A percentile compares a stretch with the other conserved stretches of the same genome.
Evolutionary conservation across 1,140 invertebrate species (phyloP).

Genomic region (Halyomorpha halys): DNA sequence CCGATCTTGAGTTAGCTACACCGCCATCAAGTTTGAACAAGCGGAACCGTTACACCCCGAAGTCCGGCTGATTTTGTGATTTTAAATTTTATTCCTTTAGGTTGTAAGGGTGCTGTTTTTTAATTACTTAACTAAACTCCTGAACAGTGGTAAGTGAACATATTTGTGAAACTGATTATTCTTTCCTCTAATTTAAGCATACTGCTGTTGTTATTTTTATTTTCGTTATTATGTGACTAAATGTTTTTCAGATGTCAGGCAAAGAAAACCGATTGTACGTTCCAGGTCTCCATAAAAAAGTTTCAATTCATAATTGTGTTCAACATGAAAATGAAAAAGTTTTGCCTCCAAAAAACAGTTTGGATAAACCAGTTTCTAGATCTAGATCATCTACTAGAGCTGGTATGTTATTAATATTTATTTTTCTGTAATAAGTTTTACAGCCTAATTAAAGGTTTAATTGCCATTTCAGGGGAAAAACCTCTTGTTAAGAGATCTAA

Average conservation of each 20-base stretch:
- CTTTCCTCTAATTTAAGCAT: no score
- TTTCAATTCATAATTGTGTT: constrained; percentile 12
- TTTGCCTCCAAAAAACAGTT: not conserved
- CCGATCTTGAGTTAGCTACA: not conserved
- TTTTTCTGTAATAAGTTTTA: not conserved
- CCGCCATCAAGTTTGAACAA: constrained; percentile 3
- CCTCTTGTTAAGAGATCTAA: constrained; percentile 11
- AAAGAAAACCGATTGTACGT: constrained; percentile 17
- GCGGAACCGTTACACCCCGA: not conserved
- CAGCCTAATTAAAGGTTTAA: not conserved
- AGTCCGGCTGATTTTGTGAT: not conserved
- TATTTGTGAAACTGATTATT: no score
- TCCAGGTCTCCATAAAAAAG: constrained; percentile 5
- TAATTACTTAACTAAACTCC: no score
- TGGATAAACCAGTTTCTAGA: not conserved
- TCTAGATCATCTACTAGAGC: constrained; percentile 19
- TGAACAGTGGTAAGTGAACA: no score
- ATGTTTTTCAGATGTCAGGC: constrained; percentile 25
- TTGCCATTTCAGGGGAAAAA: constrained; percentile 7
- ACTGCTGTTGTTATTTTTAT: not conserved
- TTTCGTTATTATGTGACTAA: not conserved
- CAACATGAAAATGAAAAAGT: not conserved
- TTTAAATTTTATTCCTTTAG: not conserved
- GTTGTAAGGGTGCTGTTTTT: not conserved
- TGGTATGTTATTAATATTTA: constrained; percentile 13